phyloP scores from a whole-genome alignment of 2,888 invertebrate genomes.

The Nemoura dubitans region DNA sequence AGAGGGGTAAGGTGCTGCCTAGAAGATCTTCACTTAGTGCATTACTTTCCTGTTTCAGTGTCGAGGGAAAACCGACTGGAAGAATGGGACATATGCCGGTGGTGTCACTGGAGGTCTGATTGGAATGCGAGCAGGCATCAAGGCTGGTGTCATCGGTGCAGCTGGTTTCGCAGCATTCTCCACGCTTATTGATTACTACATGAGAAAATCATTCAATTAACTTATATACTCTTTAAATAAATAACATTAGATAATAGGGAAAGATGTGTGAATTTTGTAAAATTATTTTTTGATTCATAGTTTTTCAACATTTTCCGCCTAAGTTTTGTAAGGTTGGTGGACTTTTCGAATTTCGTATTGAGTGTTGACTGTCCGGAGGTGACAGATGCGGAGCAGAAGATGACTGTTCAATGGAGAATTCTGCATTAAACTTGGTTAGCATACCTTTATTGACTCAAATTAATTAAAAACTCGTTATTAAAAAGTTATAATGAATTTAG shows the following conservation, averaged over 20 bases:
- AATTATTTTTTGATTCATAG: not conserved
- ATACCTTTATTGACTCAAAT: not conserved
- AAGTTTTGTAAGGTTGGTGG: not conserved
- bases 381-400: not conserved
- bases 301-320: not conserved
- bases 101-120: conserved; percentile 93
- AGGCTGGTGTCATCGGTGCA: conserved; percentile 93
- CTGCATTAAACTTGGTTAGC: not conserved
- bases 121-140: conserved; percentile 90
- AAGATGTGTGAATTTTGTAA: not conserved
- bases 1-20: no score
- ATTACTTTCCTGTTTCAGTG: conserved; percentile 62
- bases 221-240: not conserved
- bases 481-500: no score
- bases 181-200: conserved; percentile 95
- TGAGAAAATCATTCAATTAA: conserved; percentile 60
- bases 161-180: conserved; percentile 98
- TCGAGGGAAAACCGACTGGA: conserved; percentile 95
- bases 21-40: no score
- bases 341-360: no score
- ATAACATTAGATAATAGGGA: not conserved
- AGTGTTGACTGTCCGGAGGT: not conserved
- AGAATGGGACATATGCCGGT: conserved; percentile 95
- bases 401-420: not conserved
- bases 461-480: no score